Evolutionary conservation across 53 echinoderm and acorn worm species (phyloP), one percentile per base, ranked within the genome.

Genomic region (Henricia sp.): DNA sequence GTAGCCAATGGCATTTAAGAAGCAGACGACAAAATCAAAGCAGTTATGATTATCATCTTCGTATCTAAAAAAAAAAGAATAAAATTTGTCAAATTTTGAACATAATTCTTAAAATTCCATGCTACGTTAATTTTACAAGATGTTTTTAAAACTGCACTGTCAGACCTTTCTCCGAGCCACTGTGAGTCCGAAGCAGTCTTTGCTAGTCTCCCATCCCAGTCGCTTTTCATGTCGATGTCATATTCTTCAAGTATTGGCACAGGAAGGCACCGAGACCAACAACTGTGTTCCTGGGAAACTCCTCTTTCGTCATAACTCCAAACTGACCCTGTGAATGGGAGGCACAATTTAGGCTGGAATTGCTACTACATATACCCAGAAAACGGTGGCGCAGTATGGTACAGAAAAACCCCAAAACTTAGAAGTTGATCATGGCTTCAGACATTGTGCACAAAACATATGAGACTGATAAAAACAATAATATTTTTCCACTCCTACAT

Each of bases 1-100:
- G 76, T 89, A 96, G 12, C 84, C 75, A 41, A 93, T 82, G 20
- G 64, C 86, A 25, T 96, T 93, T 29, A 96, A 82, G 83, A 96
- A 96, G 38, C 62, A 71, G 17, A 96, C 87, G 17, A 93, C 96
- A 85, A 96, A 93, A 55, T 96, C 96, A 85, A 93, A 93, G 67
- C 96, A 96, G 76, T 96, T 96, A 83, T 93, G 87, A 21, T 39
- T 19, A 1, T 75, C 68, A 0, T 91, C 89, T n/a, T 89, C 52
- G 69, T 96, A 96, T 54, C 96, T 96, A 73, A 19, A 44, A 85
- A 35, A 2, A 74, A 58, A 17, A 28, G 14, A 16, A 48, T 28
- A 33, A 51, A 68, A 42, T 68, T 1, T 0, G 29, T 58, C 0
- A 24, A 25, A 27, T 58, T 58, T 1, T 2, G 26, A 58, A 24